Base-by-base conservation (phyloP, 2,113 vertebrate genomes). In the Mohoua ochrocephala region DNA sequence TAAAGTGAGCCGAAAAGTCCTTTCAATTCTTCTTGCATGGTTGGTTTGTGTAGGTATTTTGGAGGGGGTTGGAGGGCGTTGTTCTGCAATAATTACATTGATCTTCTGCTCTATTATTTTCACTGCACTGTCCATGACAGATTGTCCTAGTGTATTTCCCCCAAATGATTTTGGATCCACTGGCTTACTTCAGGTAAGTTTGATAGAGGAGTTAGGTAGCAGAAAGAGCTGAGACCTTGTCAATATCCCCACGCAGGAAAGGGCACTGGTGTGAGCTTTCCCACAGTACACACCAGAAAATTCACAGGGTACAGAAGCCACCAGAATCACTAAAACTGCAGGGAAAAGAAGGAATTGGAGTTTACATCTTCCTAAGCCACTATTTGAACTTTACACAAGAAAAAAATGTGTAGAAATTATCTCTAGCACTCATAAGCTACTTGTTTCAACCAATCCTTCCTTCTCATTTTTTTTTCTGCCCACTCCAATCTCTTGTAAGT, bases 41-140 rank as follows among this genome's bases (percentile, higher is more conserved):
- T 41, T 83, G 24, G 13, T 44, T 57, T 49, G 6, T 42, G 31
- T 9, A 20, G 45, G 19, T 21, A 8, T 52, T 69, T 57, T 31
- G 2, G 3, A 4, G 6, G 3, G 13, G 4, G 18, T 11, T 35
- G 23, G 6, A 6, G 13, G 14, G 22, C 37, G 33, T 9, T 65
- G 39, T 2, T 24, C 6, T 54, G 12, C 24, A 64, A 28, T 30
- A 26, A 85, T 18, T 12, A 8, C 20, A 19, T 26, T 41, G 9
- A 22, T 45, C 50, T 56, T 69, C 41, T 89, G 21, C 18, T 39
- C 33, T 47, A 41, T 70, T 37, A 14, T 35, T 67, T 31, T 65
- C 42, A 31, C 52, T 89, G 8, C 2, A 4, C 16, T 78, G 7
- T 31, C 65, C 10, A 3, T n/a, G 47, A 59, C 39, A 1, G 0